Conservation (phyloP, 2,113 vertebrate genomes). For the Rattus rattus region DNA sequence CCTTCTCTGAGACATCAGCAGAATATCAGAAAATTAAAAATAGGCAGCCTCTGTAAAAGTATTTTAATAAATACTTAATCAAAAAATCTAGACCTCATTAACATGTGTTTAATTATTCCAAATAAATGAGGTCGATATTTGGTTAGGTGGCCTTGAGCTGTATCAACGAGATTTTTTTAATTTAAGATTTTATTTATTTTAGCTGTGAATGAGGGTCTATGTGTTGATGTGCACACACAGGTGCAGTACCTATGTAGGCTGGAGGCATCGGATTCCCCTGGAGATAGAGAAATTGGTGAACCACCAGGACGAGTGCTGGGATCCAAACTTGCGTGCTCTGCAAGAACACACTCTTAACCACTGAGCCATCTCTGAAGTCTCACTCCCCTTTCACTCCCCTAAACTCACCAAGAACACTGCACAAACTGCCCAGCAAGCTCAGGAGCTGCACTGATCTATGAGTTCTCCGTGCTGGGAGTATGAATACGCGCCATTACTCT, state of each 20-base stretch:
- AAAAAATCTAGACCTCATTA: background rate
- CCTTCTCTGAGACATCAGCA: background rate
- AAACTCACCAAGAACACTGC: background rate
- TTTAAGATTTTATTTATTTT: background rate
- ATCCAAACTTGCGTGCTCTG: background rate
- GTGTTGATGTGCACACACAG: background rate
- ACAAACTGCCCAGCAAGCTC: background rate
- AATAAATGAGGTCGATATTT: background rate
- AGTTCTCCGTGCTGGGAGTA: background rate
- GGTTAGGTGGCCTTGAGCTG: background rate
- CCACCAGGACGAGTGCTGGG: background rate
- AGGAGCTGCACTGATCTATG: background rate
- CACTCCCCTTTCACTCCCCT: background rate
- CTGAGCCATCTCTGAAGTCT: background rate
- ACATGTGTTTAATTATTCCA: background rate
- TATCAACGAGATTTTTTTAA: background rate
- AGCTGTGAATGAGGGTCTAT: background rate
- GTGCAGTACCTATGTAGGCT: too few relatives aligned
- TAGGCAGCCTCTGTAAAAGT: background rate
- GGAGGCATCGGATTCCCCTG: background rate
- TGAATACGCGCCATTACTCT: background rate
- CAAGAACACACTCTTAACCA: background rate
- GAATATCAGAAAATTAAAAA: background rate
- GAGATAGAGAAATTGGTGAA: background rate
- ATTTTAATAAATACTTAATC: background rate